phyloP scores from a whole-genome alignment of 2,888 invertebrate genomes.

The Lepeophtheirus nordmannii region DNA sequence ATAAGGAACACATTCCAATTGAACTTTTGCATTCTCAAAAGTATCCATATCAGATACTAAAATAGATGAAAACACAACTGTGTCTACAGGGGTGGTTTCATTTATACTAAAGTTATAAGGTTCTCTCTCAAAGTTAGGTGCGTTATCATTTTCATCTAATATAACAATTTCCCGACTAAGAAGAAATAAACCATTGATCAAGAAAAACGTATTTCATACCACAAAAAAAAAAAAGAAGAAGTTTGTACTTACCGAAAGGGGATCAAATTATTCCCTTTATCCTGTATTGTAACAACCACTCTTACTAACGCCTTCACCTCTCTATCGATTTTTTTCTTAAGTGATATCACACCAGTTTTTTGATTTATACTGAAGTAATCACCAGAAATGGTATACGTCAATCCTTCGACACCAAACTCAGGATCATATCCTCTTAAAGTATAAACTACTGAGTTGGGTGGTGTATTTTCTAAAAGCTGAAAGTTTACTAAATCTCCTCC shows the following conservation, averaged over 20 bases:
- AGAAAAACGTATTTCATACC: neutral
- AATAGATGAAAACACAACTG: slow-evolving; percentile 47
- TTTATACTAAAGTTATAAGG: slow-evolving; percentile 54
- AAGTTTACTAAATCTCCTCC: slow-evolving; percentile 27
- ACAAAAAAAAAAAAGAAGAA: slow-evolving; percentile 1
- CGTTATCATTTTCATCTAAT: slow-evolving; percentile 62
- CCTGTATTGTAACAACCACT: slow-evolving; percentile 65
- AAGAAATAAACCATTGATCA: slow-evolving; percentile 26
- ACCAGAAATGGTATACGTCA: slow-evolving; percentile 56
- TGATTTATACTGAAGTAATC: slow-evolving; percentile 64
- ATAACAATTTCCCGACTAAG: slow-evolving; percentile 34
- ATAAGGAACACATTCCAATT: slow-evolving; percentile 46
- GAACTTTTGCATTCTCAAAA: slow-evolving; percentile 53
- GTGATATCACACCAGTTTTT: slow-evolving; percentile 54
- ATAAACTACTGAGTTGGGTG: slow-evolving; percentile 61
- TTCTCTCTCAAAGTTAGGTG: slow-evolving; percentile 53
- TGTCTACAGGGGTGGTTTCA: slow-evolving; percentile 50
- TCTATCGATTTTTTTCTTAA: slow-evolving; percentile 53
- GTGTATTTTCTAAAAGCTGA: slow-evolving; percentile 54
- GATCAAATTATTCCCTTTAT: slow-evolving; percentile 34
- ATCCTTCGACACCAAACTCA: slow-evolving; percentile 36
- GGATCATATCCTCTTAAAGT: slow-evolving; percentile 56
- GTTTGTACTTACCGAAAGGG: slow-evolving; percentile 6
- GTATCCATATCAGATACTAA: slow-evolving; percentile 55
- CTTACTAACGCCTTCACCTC: slow-evolving; percentile 53